Evolutionary conservation across 2,113 vertebrate species (phyloP), one percentile per base, ranked within the genome.

Genomic region (Prietella phreatophila): DNA sequence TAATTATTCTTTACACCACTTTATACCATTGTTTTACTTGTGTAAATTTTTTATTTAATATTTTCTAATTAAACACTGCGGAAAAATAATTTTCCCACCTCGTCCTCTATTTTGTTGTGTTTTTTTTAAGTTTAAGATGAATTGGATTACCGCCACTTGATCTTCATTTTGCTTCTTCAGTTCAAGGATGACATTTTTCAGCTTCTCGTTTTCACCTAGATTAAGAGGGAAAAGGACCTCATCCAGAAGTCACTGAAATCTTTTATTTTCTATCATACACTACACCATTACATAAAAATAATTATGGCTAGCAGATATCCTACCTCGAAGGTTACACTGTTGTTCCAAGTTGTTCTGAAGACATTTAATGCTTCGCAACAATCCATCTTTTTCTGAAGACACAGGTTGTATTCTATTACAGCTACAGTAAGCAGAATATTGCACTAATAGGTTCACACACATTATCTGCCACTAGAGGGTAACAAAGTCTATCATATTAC

Each of bases 321-420:
- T 95, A 99, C 98, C 96, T 97, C 96, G 97, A 90, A 98, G 88
- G 0, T 96, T 93, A 91, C 95, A 97, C 81, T 97, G 97, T 91
- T 95, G 95, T 90, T 96, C 95, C 88, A 98, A 90, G 27, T 95
- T 96, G 91, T 97, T 92, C 89, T 96, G 97, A 36, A 99, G 95
- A 63, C 93, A 93, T 33, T 95, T 96, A 88, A 98, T 93, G 50
- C 96, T 94, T 87, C 90, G 91, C 58, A 96, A 94, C 65, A 98
- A 94, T 86, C 90, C 22, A 82, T 94, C 84, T 94, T 94, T 95
- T 94, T 99, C 98, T 99, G 94, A 87, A 95, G 19, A 86, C 13
- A 63, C 65, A 63, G 1, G 50, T 19, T 80, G 20, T 15, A 36
- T 33, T 2, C 58, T 78, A 61, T 42, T 39, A 33, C 2, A 56